Percentiles rank a stretch among this genome's conserved stretches.
Conservation (phyloP, 2,888 invertebrate genomes). For the Ochropacha duplaris region DNA sequence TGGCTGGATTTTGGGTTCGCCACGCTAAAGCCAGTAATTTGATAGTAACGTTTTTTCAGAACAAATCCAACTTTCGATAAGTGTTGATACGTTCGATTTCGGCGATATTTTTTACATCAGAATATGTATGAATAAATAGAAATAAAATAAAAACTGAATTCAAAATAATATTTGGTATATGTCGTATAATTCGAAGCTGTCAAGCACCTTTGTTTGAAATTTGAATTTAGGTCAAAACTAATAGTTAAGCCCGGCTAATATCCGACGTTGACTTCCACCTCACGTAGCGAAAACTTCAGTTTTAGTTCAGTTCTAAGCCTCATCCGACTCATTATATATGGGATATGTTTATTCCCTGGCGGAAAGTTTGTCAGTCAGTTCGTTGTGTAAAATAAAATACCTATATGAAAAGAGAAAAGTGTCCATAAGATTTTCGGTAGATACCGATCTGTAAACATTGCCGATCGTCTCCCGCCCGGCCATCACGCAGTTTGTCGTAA, state of each 20-base stretch:
- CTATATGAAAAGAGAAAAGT: not conserved
- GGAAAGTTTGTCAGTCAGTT: not conserved
- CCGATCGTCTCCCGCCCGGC: not conserved
- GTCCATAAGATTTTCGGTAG: not conserved
- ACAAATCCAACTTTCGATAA: not conserved
- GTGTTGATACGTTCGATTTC: not conserved
- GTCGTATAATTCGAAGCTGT: not conserved
- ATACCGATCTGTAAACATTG: not conserved
- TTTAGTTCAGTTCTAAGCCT: conserved; percentile 1
- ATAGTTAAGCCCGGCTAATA: conserved; percentile 18
- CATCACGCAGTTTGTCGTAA: not conserved
- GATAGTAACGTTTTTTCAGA: conserved; percentile 12
- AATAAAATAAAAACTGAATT: not conserved
- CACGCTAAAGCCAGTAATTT: conserved; percentile 42
- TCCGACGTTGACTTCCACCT: conserved; percentile 14
- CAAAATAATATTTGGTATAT: not conserved
- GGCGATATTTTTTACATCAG: not conserved
- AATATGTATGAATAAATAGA: not conserved
- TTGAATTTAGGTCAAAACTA: conserved; percentile 18
- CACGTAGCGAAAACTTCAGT: conserved; percentile 9
- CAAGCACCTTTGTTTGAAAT: conserved; percentile 14
- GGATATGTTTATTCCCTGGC: not conserved
- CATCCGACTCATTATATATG: not conserved
- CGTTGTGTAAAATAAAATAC: not conserved
- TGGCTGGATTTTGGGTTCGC: conserved; percentile 35